Base-by-base conservation (phyloP, 2,113 vertebrate genomes). In the Hyaena hyaena region DNA sequence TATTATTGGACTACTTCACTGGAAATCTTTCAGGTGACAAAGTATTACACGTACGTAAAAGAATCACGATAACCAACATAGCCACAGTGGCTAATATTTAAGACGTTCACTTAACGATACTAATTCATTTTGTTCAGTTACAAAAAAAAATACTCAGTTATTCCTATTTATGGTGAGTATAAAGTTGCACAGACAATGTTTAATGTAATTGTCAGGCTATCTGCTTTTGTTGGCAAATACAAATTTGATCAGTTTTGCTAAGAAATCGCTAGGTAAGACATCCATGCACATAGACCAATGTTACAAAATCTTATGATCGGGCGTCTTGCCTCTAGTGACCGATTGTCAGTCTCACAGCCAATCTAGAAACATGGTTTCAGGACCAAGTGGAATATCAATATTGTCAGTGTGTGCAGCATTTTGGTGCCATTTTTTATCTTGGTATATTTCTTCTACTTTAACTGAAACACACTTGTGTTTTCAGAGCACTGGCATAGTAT, bases 341-440 rank as follows among this genome's bases (percentile, higher is more conserved):
- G 0, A 10, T 1, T 5, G 50, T 55, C 65, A 73, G 28, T 33
- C 9, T 24, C 50, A 4, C 31, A 10, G 24, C 43, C 58, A 10
- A 2, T 45, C 48, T 4, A 11, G 53, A 76, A 33, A 9, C 5
- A 19, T 4, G n/a, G 4, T 7, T 21, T 53, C 68, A 11, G 26
- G 35, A 19, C 9, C 81, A 8, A n/a, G 23, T 0, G 5, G 11
- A 23, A 2, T 11, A 4, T 58, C 33, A 21, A 0, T 2, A 7
- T 9, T 0, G 2, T 2, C 48, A 26, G 4, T 0, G 7, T 1
- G 0, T 0, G 2, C 17, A 7, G 21, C 0, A 2, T 31, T 21
- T 17, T 2, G 0, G 7, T 2, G n/a, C 5, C 26, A 0, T 10
- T 55, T 39, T 50, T 50, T 15, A 0, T 7, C 58, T 12, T 0